A percentile compares a stretch with the other conserved stretches of the same genome.
These are phyloP conservation scores for Ochlodes sylvanus DNA, from an alignment of 2,888 invertebrate species.

Conservation along the genomic window DNA sequence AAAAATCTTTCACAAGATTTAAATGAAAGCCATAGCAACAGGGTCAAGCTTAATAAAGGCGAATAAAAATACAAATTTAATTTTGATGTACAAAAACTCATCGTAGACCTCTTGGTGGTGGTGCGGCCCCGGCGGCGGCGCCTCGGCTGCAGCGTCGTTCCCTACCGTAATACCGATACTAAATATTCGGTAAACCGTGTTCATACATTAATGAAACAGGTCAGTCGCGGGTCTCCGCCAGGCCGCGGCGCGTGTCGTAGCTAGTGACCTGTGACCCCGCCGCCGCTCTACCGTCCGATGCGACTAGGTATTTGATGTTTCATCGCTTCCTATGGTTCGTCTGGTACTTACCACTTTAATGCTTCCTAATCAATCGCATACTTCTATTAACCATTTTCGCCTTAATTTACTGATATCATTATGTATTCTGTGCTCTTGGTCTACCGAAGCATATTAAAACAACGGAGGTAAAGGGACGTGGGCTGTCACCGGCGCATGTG, in stretches of 20 bases:
- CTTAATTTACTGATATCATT: neutral
- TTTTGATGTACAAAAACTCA: too few species aligned
- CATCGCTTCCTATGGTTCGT: neutral
- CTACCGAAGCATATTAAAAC: neutral
- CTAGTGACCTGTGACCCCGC: neutral
- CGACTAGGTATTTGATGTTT: neutral
- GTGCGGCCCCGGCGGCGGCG: too few species aligned
- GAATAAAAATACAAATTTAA: too few species aligned
- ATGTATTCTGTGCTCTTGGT: neutral
- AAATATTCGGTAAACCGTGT: neutral
- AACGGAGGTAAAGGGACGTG: neutral
- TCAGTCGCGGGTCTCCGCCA: neutral
- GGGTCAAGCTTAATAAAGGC: too few species aligned
- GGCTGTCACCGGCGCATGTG: conserved; percentile 33
- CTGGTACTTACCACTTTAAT: conserved; percentile 4
- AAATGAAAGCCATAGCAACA: too few species aligned
- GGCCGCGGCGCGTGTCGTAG: neutral
- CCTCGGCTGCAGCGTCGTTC: too few species aligned
- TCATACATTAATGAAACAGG: conserved; percentile 4
- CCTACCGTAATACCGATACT: too few species aligned
- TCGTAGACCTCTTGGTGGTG: too few species aligned
- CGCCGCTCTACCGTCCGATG: too few species aligned
- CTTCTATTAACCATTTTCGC: neutral
- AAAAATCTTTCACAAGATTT: too few species aligned
- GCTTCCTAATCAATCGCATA: conserved; percentile 10